phyloP scores from a whole-genome alignment of 1,140 invertebrate genomes.

The Heliothis subflexa region DNA sequence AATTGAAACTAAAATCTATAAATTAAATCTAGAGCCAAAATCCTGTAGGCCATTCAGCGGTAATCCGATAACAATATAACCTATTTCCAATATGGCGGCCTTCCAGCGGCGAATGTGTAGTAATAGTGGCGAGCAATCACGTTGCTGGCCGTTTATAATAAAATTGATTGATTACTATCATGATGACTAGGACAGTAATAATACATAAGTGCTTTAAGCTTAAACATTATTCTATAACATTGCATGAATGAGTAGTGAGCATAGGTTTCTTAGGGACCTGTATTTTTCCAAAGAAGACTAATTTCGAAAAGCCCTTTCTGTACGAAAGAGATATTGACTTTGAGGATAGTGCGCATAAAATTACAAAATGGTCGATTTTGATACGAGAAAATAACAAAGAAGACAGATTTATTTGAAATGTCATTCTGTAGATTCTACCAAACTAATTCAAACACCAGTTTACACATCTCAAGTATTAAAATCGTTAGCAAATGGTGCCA shows the following conservation, averaged over 20 bases:
- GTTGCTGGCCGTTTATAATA: not conserved
- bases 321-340: too few species aligned
- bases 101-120: not conserved
- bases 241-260: too few species aligned
- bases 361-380: too few species aligned
- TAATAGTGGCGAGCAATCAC: not conserved
- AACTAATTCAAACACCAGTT: not conserved
- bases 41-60: not conserved
- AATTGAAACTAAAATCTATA: not conserved
- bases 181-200: not conserved
- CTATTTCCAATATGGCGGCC: not conserved
- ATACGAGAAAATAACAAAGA: too few species aligned
- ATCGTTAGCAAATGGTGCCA: not conserved
- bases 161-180: not conserved
- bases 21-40: not conserved
- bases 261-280: too few species aligned
- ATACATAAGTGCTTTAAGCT: not conserved
- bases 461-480: not conserved
- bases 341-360: too few species aligned
- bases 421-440: too few species aligned
- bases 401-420: too few species aligned
- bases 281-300: too few species aligned
- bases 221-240: too few species aligned
- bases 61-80: constrained; percentile 15
- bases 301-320: too few species aligned